Conservation (phyloP, 2,797 vertebrate species). For the Sus cebifrons region DNA sequence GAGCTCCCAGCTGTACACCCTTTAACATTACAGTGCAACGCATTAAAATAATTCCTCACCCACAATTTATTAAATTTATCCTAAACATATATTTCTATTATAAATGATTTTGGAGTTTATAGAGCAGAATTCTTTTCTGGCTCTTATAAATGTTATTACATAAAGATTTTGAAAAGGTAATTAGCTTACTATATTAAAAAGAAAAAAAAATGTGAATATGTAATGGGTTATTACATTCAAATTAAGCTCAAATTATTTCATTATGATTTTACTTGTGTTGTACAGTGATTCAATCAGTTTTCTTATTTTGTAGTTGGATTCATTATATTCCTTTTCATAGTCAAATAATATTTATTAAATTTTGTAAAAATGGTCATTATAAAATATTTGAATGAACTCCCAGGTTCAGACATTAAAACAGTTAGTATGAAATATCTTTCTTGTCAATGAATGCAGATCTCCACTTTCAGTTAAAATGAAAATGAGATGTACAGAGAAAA, state of each 20-base stretch:
- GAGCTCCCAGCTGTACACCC: neutral
- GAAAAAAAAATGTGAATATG: slow-evolving; percentile 10
- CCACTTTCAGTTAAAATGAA: slow-evolving; percentile 28
- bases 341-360: slow-evolving; percentile 61
- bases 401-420: neutral
- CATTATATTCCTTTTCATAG: slow-evolving; percentile 49
- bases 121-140: neutral
- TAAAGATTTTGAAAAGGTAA: neutral
- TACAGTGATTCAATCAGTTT: slow-evolving; percentile 48
- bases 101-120: neutral
- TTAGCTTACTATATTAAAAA: slow-evolving; percentile 56
- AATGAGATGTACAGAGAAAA: neutral
- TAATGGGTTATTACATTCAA: slow-evolving; percentile 68
- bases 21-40: neutral
- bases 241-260: slow-evolving; percentile 69
- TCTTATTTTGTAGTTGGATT: slow-evolving; percentile 37
- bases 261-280: slow-evolving; percentile 54
- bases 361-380: slow-evolving; percentile 20
- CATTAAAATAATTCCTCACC: slow-evolving; percentile 50
- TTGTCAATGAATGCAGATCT: neutral
- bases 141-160: neutral
- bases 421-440: neutral
- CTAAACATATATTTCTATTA: neutral
- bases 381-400: slow-evolving; percentile 15
- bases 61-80: neutral